Evolutionary conservation across 2,888 invertebrate genomes (phyloP).

Genomic region (Drosophila nigricruria): DNA sequence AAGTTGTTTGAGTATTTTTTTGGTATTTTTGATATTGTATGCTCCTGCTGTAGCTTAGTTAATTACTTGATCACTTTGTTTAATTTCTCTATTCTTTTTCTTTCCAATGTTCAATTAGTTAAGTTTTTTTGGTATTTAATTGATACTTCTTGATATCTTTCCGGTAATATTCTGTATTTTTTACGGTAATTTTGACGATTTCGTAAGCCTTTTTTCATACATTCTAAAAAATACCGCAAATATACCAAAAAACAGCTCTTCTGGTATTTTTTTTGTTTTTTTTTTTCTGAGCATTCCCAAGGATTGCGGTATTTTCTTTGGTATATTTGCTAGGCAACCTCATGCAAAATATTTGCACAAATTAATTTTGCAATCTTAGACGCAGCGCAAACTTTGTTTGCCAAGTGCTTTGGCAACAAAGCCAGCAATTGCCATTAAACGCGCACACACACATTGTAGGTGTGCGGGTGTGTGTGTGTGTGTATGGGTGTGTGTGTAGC

Average conservation of each 20-base stretch:
- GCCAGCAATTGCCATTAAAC: slow-evolving; percentile 62
- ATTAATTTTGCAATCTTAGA: slow-evolving; percentile 43
- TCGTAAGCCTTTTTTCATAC: no score
- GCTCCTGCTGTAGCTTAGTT: background rate
- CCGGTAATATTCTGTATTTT: no score
- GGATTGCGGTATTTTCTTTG: slow-evolving; percentile 6
- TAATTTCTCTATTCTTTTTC: background rate
- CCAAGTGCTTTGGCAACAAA: slow-evolving; percentile 34
- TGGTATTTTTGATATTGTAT: background rate
- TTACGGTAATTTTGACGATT: no score
- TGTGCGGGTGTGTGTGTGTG: background rate
- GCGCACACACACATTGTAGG: slow-evolving; percentile 25
- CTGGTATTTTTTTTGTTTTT: background rate
- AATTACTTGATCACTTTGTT: background rate
- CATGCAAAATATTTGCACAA: slow-evolving; percentile 43
- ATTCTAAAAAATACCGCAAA: background rate
- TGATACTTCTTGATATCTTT: background rate
- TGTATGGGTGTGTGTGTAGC: slow-evolving; percentile 17
- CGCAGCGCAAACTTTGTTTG: slow-evolving; percentile 40
- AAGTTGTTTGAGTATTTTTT: background rate
- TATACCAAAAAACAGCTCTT: background rate
- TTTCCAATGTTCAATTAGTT: no score
- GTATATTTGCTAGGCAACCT: slow-evolving; percentile 10
- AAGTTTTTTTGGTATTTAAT: background rate
- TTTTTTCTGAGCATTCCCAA: background rate